Conservation (phyloP, 2,113 vertebrate genomes). For the Bombycilla garrulus region DNA sequence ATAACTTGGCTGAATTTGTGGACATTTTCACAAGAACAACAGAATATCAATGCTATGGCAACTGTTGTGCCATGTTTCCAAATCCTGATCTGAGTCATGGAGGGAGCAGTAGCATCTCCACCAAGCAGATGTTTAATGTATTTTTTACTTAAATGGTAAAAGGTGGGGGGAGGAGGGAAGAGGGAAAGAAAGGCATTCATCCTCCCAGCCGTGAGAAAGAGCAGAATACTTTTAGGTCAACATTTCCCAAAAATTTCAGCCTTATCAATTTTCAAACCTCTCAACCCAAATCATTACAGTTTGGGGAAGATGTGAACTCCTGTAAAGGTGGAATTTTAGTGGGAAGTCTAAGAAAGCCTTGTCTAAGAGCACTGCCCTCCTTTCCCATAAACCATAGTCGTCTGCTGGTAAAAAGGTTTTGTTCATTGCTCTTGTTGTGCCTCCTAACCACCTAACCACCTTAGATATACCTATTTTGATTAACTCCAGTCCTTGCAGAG, state of each 20-base stretch:
- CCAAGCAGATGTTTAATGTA: constrained; percentile 13
- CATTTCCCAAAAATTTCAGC: neutral
- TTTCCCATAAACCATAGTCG: neutral
- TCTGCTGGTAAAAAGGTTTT: accelerated
- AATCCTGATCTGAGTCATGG: neutral
- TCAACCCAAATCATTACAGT: neutral
- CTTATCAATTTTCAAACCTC: neutral
- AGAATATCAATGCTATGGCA: neutral
- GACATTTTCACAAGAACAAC: neutral
- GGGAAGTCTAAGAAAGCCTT: neutral
- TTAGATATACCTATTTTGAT: neutral
- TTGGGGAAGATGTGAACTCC: neutral
- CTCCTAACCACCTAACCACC: neutral
- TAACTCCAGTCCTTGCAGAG: neutral
- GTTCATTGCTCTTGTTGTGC: neutral
- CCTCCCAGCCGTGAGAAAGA: neutral
- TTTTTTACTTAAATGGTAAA: neutral
- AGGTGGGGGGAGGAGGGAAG: accelerated
- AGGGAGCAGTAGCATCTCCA: neutral
- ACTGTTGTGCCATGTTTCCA: neutral
- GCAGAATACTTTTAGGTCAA: neutral
- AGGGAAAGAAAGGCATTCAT: neutral
- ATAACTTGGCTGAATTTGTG: neutral
- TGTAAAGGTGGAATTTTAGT: neutral
- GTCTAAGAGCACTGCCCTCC: neutral